Evolutionary conservation across 2,888 invertebrate species (phyloP).

Genomic region (Latheticus oryzae): DNA sequence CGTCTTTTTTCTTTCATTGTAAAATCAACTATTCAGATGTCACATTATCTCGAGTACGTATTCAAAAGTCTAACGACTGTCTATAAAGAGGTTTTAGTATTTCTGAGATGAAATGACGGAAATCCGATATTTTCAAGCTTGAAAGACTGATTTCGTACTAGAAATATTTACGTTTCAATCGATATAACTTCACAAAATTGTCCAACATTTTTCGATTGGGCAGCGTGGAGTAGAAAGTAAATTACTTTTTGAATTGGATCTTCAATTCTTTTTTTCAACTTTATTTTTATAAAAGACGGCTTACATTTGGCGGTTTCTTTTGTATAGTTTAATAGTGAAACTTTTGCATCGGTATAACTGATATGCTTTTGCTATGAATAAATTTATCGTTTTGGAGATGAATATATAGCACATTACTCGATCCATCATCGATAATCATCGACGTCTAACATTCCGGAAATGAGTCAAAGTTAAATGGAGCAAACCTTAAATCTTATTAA

Average conservation of each 20-base stretch:
- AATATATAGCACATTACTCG: too few species aligned
- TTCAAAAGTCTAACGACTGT: constrained; percentile 2
- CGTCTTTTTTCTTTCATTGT: constrained; percentile 7
- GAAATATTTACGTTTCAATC: constrained; percentile 8
- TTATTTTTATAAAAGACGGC: too few species aligned
- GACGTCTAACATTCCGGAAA: constrained; percentile 47
- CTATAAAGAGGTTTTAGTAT: constrained; percentile 2
- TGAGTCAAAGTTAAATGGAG: constrained; percentile 51
- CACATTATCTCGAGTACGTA: constrained; percentile 2
- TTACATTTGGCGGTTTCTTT: too few species aligned
- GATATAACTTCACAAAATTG: constrained; percentile 2
- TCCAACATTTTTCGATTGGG: constrained; percentile 2
- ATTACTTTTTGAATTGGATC: too few species aligned
- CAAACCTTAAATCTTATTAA: constrained; percentile 55
- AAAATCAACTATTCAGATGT: neutral
- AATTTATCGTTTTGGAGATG: too few species aligned
- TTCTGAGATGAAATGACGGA: constrained; percentile 2
- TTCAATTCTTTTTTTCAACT: too few species aligned
- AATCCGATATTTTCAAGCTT: constrained; percentile 13
- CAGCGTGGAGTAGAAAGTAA: too few species aligned
- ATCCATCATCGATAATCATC: constrained; percentile 48
- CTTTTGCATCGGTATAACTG: too few species aligned
- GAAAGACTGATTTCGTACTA: constrained; percentile 4
- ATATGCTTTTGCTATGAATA: too few species aligned
- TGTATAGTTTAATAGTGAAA: too few species aligned